These are phyloP conservation scores for Caenorhabditis sp. DNA, from an alignment of 2,888 invertebrate genomes.

Conservation along the genomic window DNA sequence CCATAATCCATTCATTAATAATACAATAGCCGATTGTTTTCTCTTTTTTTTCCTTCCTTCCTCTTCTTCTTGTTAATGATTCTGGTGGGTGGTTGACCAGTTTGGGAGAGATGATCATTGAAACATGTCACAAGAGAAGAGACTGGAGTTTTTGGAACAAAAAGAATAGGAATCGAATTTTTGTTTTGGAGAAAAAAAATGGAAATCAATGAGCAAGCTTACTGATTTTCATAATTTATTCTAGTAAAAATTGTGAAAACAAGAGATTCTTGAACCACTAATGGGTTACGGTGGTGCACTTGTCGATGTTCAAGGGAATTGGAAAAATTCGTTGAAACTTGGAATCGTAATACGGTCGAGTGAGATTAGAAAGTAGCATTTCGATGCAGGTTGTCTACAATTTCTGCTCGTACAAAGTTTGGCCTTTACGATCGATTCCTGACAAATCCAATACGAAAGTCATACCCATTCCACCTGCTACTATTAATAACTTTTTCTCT, in stretches of 20 bases:
- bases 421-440: neutral
- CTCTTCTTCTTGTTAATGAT: slow-evolving; percentile 13
- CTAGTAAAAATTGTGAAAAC: slow-evolving; percentile 3
- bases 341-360: neutral
- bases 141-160: slow-evolving; percentile 28
- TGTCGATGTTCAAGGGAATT: neutral
- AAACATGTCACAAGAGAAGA: slow-evolving; percentile 45
- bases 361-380: no score
- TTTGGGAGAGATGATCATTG: slow-evolving; percentile 30
- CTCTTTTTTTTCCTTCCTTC: neutral
- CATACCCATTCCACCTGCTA: neutral
- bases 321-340: neutral
- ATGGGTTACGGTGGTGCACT: slow-evolving; percentile 28
- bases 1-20: slow-evolving; percentile 32
- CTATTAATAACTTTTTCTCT: neutral
- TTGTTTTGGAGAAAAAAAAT: slow-evolving; percentile 1
- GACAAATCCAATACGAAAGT: neutral
- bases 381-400: no score
- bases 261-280: neutral
- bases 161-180: slow-evolving; percentile 8
- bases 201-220: slow-evolving; percentile 38
- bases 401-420: neutral
- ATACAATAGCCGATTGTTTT: slow-evolving; percentile 24
- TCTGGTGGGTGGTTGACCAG: slow-evolving; percentile 26
- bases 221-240: slow-evolving; percentile 59